phyloP scores from a whole-genome alignment of 2,113 vertebrate genomes.

The Athene noctua region DNA sequence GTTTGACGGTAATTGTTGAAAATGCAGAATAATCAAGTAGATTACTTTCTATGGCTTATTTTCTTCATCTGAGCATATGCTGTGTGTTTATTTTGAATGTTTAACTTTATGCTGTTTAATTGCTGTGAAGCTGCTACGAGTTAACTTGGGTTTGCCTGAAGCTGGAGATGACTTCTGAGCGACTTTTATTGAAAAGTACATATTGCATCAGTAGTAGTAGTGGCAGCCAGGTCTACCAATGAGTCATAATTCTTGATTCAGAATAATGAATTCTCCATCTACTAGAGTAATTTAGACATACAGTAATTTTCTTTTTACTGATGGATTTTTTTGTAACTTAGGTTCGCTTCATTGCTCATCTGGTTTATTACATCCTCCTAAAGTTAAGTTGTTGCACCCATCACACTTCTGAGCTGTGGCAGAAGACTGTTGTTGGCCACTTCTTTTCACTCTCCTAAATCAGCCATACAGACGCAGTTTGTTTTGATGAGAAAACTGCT shows the following conservation, averaged over 20 bases:
- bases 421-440: background rate
- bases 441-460: background rate
- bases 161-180: background rate
- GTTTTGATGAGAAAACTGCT: background rate
- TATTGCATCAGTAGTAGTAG: background rate
- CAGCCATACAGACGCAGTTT: accelerated
- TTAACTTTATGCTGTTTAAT: background rate
- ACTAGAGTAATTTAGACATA: background rate
- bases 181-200: background rate
- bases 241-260: background rate
- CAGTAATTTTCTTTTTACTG: background rate
- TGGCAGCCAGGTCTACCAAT: background rate
- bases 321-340: background rate
- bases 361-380: background rate
- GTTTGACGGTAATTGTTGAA: background rate
- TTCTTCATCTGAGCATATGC: background rate
- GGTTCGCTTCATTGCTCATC: background rate
- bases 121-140: background rate
- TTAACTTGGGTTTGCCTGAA: background rate
- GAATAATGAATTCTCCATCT: background rate
- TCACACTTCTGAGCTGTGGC: background rate
- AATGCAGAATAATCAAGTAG: background rate
- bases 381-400: background rate
- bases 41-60: background rate
- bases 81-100: background rate